Evolutionary conservation across 2,113 vertebrate genomes (phyloP), one percentile per base, ranked within the genome.

Genomic region (Nanger granti): DNA sequence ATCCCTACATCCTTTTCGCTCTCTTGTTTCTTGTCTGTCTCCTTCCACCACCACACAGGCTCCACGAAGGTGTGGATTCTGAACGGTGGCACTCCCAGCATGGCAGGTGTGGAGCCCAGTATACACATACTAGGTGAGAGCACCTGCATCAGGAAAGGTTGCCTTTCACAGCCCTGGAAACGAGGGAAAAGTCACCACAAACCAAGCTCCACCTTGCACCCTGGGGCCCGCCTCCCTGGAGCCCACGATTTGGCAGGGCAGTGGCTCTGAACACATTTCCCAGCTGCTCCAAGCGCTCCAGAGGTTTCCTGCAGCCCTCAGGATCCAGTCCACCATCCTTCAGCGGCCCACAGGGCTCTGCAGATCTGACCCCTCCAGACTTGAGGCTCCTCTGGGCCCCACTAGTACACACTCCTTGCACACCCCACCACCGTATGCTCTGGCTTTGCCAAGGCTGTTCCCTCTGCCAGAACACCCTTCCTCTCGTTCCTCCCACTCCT

Each of bases 61-160:
- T 59, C 66, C 15, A 3, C 13, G 14, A 69, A 15, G 64, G 64
- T 0, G 7, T 10, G 34, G 37, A 26, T 15, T 34, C 34, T 24
- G 26, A 52, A 37, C 5, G 24, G 7, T 28, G 26, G 37, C 4
- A 22, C 52, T 11, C 44, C 17, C 59, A 8, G 62, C 3, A 2
- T 4, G 13, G 41, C 91, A 52, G 3, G 3, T 49, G 8, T 3
- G 7, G 34, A 6, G 11, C 18, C 90, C 94, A 12, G 52, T 1
- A 62, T 9, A 66, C 6, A 57, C 1, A 7, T 1, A 7, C 29
- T 3, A 15, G 41, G 88, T 55, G 31, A 8, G 22, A 66, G 41
- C 28, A 2, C 3, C 1, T 1, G 3, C 18, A 0, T 24, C 59
- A 47, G 49, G 3, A 26, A 22, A 0, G 5, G 34, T 2, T 14